Base-by-base conservation (phyloP, 2,113 vertebrate genomes). In the Leptodactylus fuscus region DNA sequence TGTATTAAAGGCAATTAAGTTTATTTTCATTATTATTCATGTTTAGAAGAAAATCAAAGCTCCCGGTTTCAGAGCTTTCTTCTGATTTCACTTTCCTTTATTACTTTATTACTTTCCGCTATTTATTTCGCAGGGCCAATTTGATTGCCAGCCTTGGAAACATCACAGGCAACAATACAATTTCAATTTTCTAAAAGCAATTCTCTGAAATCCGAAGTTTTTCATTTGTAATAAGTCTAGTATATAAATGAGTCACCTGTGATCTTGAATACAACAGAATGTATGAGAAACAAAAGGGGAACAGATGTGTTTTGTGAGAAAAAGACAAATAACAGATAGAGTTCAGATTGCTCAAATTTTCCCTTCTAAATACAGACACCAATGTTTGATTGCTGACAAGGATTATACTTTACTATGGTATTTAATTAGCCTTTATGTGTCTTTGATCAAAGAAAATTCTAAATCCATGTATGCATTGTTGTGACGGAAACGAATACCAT, bases 141-240 rank as follows among this genome's bases (percentile, higher is more conserved):
- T 65, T 84, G 53, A 55, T 55, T 70, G 76, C 62, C 11, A 69
- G 62, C 6, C 46, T 77, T 11, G 36, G 22, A 55, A 79, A 69
- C 80, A 80, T 62, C 20, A 62, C 70, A 62, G 48, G 32, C 51
- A 74, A 74, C 69, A 60, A 79, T 78, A 18, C 44, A 83, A 34
- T 76, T 76, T n/a, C 55, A 65, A 84, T 84, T 62, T 84, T 75
- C 69, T 77, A 36, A 76, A 76, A 77, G 83, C 83, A 85, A 55
- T 78, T 78, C 36, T 5, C 60, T 38, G 22, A 38, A 62, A 69
- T 32, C 29, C 69, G 60, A 51, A 20, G 6, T 85, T 85, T 85
- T 70, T 85, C 16, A 62, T 79, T 65, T 79, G 44, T 36, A 79
- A 69, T 85, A 69, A 69, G 41, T 27, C 46, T 51, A 22, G 29